These are phyloP conservation scores for Sipha flava DNA, from an alignment of 1,140 invertebrate genomes.

Conservation along the genomic window DNA sequence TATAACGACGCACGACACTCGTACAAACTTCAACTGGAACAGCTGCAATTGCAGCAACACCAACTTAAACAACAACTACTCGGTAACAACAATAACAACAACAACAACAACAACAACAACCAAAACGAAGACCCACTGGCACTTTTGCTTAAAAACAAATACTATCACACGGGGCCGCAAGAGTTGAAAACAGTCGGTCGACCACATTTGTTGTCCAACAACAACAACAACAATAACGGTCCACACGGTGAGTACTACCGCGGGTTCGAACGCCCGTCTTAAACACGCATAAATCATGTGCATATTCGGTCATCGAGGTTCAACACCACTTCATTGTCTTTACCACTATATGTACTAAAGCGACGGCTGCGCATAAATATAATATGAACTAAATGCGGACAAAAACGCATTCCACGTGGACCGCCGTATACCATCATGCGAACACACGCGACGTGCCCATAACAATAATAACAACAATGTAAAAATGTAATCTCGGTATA, in stretches of 20 bases:
- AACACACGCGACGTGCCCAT: too few relatives aligned
- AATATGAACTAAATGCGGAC: too few relatives aligned
- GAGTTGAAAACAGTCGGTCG: constrained; percentile 2
- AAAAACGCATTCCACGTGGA: too few relatives aligned
- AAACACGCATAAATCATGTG: too few relatives aligned
- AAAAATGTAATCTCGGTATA: too few relatives aligned
- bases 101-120: constrained; percentile 3
- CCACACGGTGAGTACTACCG: background rate
- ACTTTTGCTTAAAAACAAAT: constrained; percentile 22
- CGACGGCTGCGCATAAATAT: too few relatives aligned
- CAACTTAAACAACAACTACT: background rate
- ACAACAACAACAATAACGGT: too few relatives aligned
- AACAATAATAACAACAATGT: too few relatives aligned
- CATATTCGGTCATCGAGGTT: background rate
- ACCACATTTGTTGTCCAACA: background rate
- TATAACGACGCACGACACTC: background rate
- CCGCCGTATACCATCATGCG: too few relatives aligned
- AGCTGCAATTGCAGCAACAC: constrained; percentile 1
- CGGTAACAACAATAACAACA: constrained; percentile 12
- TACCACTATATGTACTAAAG: too few relatives aligned
- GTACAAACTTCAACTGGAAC: background rate
- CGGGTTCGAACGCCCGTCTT: background rate
- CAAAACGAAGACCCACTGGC: background rate
- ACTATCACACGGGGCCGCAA: constrained; percentile 6
- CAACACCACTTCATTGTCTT: background rate